These are phyloP conservation scores for Neoitamus cyanurus DNA, from an alignment of 2,888 invertebrate genomes.

Conservation along the genomic window DNA sequence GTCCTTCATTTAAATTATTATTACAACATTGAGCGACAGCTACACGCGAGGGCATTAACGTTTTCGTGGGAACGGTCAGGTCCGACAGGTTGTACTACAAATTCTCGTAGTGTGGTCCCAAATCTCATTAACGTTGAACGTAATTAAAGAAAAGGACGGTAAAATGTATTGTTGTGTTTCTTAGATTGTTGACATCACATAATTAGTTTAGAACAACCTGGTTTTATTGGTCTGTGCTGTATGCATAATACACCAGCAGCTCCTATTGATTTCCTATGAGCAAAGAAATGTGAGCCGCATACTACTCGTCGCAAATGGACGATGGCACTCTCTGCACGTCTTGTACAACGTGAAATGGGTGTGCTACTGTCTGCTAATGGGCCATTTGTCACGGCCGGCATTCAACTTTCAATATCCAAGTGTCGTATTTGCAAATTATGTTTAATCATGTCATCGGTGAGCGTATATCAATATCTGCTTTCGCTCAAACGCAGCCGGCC, in stretches of 20 bases:
- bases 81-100: background rate
- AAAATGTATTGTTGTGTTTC: background rate
- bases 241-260: background rate
- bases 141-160: background rate
- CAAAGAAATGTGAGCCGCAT: background rate
- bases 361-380: background rate
- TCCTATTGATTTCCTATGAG: background rate
- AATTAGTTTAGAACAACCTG: background rate
- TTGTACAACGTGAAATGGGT: background rate
- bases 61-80: background rate
- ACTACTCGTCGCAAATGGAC: background rate
- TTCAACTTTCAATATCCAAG: background rate
- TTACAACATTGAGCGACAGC: background rate
- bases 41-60: background rate
- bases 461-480: background rate
- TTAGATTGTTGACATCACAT: background rate
- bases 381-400: background rate
- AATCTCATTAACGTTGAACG: background rate
- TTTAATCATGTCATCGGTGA: background rate
- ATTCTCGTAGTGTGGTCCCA: background rate
- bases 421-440: background rate
- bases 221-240: background rate
- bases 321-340: background rate
- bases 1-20: background rate
- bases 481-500: background rate